Conservation (phyloP, 2,797 vertebrate species). For the Pipistrellus pygmaeus region DNA sequence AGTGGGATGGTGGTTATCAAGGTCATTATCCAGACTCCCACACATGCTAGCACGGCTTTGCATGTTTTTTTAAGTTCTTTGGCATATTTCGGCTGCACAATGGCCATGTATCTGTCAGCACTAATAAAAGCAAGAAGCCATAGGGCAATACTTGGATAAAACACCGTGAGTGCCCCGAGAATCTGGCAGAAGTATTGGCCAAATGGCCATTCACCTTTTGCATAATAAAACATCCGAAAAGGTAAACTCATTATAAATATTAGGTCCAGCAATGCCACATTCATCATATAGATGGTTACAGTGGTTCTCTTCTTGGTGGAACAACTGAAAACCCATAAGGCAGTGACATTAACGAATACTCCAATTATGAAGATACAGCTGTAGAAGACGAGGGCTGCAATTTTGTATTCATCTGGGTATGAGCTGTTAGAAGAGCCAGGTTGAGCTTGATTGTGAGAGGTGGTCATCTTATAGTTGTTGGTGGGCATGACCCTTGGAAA, state of each 20-base stretch:
- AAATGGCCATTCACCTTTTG: constrained; percentile 93
- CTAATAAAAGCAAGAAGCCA: constrained; percentile 98
- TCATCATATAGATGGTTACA: constrained; percentile 97
- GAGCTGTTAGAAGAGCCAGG: constrained; percentile 54
- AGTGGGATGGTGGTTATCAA: constrained; percentile 91
- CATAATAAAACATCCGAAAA: constrained; percentile 94
- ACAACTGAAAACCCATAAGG: constrained; percentile 97
- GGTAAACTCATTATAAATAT: constrained; percentile 93
- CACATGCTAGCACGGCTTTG: constrained; percentile 92
- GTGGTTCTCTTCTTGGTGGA: constrained; percentile 97
- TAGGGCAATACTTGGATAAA: constrained; percentile 97
- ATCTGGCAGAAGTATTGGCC: constrained; percentile 94
- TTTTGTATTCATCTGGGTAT: constrained; percentile 90
- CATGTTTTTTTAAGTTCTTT: constrained; percentile 95
- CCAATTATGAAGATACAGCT: constrained; percentile 92
- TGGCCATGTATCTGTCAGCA: constrained; percentile 96
- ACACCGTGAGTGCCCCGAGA: constrained; percentile 92
- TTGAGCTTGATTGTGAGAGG: constrained; percentile 55
- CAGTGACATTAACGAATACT: constrained; percentile 93
- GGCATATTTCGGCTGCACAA: constrained; percentile 95
- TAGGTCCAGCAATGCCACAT: constrained; percentile 95
- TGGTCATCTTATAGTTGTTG: constrained; percentile 67
- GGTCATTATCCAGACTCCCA: constrained; percentile 95
- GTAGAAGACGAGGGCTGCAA: constrained; percentile 93
- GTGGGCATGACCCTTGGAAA: constrained; percentile 43